These are phyloP conservation scores for Eumaeus atala DNA, from an alignment of 1,140 invertebrate genomes.

Conservation along the genomic window DNA sequence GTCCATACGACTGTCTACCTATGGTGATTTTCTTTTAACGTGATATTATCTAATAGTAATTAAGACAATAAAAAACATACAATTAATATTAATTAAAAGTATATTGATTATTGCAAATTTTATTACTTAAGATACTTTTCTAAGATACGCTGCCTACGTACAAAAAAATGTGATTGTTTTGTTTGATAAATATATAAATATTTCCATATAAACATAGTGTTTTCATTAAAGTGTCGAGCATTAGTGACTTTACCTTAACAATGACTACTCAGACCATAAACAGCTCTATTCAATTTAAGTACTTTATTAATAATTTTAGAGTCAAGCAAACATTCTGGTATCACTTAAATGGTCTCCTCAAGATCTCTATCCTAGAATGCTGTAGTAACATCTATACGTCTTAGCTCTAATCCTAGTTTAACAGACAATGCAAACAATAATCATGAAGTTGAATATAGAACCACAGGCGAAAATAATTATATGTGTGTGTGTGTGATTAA, in stretches of 20 bases:
- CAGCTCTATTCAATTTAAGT: too few species aligned
- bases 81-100: conserved; percentile 10
- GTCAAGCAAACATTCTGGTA: too few species aligned
- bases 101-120: conserved; percentile 7
- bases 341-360: too few species aligned
- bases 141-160: conserved; percentile 4
- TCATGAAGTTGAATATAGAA: too few species aligned
- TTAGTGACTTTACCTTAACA: conserved; percentile 14
- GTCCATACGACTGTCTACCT: conserved; percentile 10
- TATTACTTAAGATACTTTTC: conserved; percentile 4
- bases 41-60: conserved; percentile 5
- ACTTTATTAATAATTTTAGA: too few species aligned
- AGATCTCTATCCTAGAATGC: too few species aligned
- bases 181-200: conserved; percentile 10
- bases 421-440: too few species aligned
- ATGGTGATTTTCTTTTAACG: conserved; percentile 1
- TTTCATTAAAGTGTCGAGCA: conserved; percentile 14
- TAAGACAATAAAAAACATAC: neutral
- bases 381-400: too few species aligned
- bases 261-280: too few species aligned
- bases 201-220: conserved; percentile 9
- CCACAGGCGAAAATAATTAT: too few species aligned
- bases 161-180: conserved; percentile 10
- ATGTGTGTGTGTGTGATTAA: too few species aligned
- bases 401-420: too few species aligned